A percentile compares a stretch with the other conserved stretches of the same genome.
phyloP scores from a whole-genome alignment of 2,797 vertebrate species.

The Tapirus indicus region DNA sequence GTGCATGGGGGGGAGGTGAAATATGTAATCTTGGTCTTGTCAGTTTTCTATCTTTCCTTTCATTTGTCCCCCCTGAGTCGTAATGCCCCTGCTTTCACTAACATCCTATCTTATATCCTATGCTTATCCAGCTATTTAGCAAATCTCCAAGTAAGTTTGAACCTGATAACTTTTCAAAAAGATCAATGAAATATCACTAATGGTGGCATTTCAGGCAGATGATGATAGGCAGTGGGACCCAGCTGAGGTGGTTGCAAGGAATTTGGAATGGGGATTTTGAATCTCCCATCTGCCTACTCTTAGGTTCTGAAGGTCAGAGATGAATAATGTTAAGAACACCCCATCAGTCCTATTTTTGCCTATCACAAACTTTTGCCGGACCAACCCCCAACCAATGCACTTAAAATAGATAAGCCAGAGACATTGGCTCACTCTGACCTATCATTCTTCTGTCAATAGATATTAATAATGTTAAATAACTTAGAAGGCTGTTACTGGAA shows the following conservation, averaged over 20 bases:
- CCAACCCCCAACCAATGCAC: neutral
- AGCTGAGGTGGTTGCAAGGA: neutral
- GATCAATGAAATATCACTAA: neutral
- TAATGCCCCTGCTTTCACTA: neutral
- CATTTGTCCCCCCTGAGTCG: neutral
- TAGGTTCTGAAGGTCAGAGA: neutral
- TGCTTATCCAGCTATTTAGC: neutral
- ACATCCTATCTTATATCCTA: neutral
- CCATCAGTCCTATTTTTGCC: neutral
- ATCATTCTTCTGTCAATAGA: conserved; percentile 66
- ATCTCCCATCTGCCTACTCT: neutral
- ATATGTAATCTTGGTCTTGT: neutral
- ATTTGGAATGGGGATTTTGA: neutral
- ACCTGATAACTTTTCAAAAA: neutral
- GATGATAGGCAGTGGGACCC: neutral
- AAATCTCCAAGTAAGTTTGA: neutral
- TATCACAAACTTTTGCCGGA: neutral
- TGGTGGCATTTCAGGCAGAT: neutral
- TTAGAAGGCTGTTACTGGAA: conserved; percentile 35
- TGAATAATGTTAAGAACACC: neutral
- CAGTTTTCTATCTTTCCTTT: neutral
- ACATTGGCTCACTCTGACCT: neutral
- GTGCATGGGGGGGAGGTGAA: too few relatives aligned
- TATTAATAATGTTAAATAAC: conserved; percentile 73
- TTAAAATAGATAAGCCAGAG: conserved; percentile 48